Base-by-base conservation (phyloP, 2,888 invertebrate species). In the Encarsia formosa region DNA sequence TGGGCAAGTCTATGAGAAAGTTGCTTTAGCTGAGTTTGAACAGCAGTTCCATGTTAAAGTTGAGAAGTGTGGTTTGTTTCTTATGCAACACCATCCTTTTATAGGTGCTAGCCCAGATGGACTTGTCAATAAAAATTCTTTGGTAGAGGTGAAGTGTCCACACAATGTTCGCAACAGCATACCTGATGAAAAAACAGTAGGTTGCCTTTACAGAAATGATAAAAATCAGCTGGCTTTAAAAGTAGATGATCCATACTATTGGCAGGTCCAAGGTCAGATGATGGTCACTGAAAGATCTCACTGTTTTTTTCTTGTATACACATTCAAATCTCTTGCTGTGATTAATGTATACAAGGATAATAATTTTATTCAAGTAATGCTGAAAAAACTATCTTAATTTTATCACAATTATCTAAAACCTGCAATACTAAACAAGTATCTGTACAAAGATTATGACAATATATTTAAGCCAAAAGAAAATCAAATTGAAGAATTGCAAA, bases 241-340 rank as follows among this genome's bases (percentile, higher is more conserved):
- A 45, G 37, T 40, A 18, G 50, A 43, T 32, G 52, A 59, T 22
- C n/a, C 20, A 9, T 59, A 59, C 39, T 59, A 56, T 49, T 61
- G 56, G 45, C 59, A 60, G 53, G 52, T 61, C 8, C 60, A 61
- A 53, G 61, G 59, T 3, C 59, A 61, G 44, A 44, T 61, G 11
- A 52, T 56, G 35, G 47, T 61, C 3, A 58, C 61, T n/a, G 29
- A 29, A 20, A 49, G 56, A 26, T 18, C 31, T 2, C 58, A 57
- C 16, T 59, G 60, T 34, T 34, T 54, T 15, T 59, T 61, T 34
- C 50, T 52, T 18, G 23, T 61, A 19, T 60, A 52, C 49, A 62
- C 58, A 34, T 48, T 56, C 8, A 20, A 29, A 5, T 53, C 47
- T 35, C 15, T 55, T 5, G 40, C 52, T 22, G 5, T 39, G 19